phyloP scores from a whole-genome alignment of 2,888 invertebrate species.

The Plagodis dolabraria region DNA sequence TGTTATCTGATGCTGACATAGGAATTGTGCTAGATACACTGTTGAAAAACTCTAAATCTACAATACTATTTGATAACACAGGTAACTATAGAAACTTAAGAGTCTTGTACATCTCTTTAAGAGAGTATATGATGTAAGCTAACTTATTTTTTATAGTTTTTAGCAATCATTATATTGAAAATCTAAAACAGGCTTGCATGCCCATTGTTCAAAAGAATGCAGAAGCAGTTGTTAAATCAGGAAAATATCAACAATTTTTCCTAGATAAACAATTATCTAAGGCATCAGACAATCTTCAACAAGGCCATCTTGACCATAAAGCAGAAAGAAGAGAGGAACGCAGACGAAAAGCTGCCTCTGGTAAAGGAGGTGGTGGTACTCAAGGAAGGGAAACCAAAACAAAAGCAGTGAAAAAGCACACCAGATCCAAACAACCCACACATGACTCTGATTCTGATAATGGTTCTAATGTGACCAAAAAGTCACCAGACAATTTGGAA shows the following conservation, averaged over 20 bases:
- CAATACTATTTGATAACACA: conserved; percentile 85
- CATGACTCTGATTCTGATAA: conserved; percentile 90
- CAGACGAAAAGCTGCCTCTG: conserved; percentile 93
- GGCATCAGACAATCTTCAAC: conserved; percentile 61
- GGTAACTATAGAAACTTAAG: conserved; percentile 58
- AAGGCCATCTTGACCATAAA: conserved; percentile 77
- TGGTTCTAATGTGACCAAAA: conserved; percentile 66
- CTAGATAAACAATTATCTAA: conserved; percentile 87
- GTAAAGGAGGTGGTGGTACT: conserved; percentile 95
- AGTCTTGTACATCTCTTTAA: no score
- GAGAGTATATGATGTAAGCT: no score
- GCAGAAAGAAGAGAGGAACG: conserved; percentile 94
- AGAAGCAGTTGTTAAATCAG: conserved; percentile 87
- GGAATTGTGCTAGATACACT: conserved; percentile 88
- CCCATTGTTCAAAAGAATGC: conserved; percentile 87
- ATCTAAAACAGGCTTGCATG: conserved; percentile 88
- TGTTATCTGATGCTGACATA: conserved; percentile 91
- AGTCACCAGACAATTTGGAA: conserved; percentile 79
- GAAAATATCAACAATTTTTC: conserved; percentile 90
- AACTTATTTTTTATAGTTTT: conserved; percentile 67
- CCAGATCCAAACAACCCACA: conserved; percentile 82
- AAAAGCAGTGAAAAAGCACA: conserved; percentile 94
- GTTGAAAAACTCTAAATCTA: conserved; percentile 85
- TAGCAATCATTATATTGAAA: conserved; percentile 88
- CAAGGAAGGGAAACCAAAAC: conserved; percentile 98